A percentile compares a stretch with the other conserved stretches of the same genome.
phyloP scores from a whole-genome alignment of 2,797 vertebrate species.

The Acanthiza pusilla region DNA sequence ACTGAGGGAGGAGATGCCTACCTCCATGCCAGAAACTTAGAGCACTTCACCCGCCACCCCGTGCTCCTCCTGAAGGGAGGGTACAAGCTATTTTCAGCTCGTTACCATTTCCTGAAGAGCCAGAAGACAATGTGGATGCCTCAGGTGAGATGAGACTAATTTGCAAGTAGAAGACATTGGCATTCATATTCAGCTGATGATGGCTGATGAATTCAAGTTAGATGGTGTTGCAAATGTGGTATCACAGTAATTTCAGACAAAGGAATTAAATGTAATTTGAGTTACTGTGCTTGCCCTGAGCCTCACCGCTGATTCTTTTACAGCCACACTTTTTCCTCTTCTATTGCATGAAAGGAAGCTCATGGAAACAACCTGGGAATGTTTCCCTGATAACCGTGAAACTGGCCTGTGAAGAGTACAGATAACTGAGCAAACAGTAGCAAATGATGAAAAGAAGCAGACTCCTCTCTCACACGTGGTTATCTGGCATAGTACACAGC shows the following conservation, averaged over 20 bases:
- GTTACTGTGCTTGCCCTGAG: not conserved
- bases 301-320: not conserved
- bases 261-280: not conserved
- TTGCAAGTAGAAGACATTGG: not conserved
- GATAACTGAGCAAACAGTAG: conserved; percentile 21
- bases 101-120: conserved; percentile 84
- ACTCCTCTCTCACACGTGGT: not conserved
- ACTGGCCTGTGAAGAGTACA: not conserved
- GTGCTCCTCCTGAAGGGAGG: conserved; percentile 83
- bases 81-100: conserved; percentile 80
- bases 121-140: conserved; percentile 86
- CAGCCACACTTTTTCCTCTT: not conserved
- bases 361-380: not conserved
- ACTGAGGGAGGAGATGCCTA: conserved; percentile 48
- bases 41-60: conserved; percentile 64
- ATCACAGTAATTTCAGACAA: not conserved
- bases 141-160: conserved; percentile 66
- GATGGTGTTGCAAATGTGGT: not conserved
- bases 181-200: not conserved
- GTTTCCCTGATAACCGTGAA: not conserved
- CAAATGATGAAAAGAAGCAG: not conserved
- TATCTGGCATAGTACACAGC: not conserved
- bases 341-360: not conserved
- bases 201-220: not conserved
- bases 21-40: conserved; percentile 69